Percentiles rank a stretch among this genome's conserved stretches.
phyloP scores from a whole-genome alignment of 2,113 vertebrate genomes.

The Pelvicachromis taeniatus region DNA sequence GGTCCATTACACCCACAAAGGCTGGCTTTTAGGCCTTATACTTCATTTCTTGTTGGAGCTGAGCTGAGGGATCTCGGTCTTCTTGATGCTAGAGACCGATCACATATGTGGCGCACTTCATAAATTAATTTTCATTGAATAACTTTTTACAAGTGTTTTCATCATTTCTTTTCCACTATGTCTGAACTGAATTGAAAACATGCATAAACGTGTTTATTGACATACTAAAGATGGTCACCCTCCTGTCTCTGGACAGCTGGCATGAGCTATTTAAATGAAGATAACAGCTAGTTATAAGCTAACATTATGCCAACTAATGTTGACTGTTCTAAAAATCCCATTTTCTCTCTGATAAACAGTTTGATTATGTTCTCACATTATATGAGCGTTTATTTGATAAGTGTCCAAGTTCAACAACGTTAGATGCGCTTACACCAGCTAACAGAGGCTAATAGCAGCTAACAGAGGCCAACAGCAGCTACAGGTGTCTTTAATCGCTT shows the following conservation, averaged over 20 bases:
- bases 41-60: neutral
- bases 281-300: neutral
- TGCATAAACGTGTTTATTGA: too few relatives aligned
- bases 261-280: neutral
- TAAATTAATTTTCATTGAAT: neutral
- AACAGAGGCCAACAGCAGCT: neutral
- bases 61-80: neutral
- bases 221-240: neutral
- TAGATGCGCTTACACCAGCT: neutral
- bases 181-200: too few relatives aligned
- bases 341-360: neutral
- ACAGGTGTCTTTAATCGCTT: neutral
- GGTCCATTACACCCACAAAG: neutral
- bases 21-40: neutral
- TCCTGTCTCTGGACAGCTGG: neutral
- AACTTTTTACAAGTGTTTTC: neutral
- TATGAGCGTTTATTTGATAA: neutral
- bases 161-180: too few relatives aligned
- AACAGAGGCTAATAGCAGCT: neutral
- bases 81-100: neutral
- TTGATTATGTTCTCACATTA: neutral
- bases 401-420: neutral
- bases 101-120: neutral
- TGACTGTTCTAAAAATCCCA: neutral
- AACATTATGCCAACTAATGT: neutral